Evolutionary conservation across 2,797 vertebrate species (phyloP).

Genomic region (Tokudaia muenninki): DNA sequence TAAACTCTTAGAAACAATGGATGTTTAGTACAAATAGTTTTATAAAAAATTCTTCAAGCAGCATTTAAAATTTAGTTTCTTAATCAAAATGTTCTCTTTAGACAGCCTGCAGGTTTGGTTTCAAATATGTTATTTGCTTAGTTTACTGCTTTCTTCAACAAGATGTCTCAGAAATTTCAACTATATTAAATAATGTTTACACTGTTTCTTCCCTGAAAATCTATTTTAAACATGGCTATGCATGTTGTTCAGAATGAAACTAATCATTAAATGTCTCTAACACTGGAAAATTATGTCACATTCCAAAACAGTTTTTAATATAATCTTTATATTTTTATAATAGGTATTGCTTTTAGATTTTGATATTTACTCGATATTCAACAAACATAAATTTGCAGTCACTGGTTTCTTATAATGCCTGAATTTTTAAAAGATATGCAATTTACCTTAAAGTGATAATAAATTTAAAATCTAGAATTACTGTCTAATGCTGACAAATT

Average conservation of each 20-base stretch:
- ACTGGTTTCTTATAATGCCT: background rate
- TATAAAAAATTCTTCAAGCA: background rate
- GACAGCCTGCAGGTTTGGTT: slow-evolving; percentile 3
- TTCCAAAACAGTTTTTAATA: background rate
- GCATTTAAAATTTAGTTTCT: slow-evolving; percentile 33
- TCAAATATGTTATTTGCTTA: background rate
- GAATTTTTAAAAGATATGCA: slow-evolving; percentile 31
- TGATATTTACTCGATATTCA: slow-evolving; percentile 2
- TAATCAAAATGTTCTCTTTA: background rate
- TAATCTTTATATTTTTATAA: background rate
- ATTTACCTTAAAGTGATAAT: slow-evolving; percentile 40
- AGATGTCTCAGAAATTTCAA: slow-evolving; percentile 54
- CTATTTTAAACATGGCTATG: background rate
- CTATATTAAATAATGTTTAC: background rate
- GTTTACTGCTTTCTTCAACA: background rate
- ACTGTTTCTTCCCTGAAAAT: background rate
- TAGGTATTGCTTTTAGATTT: background rate
- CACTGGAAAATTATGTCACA: background rate
- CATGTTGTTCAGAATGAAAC: background rate
- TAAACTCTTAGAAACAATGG: background rate
- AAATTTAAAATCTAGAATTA: slow-evolving; percentile 79
- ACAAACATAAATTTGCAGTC: slow-evolving; percentile 20
- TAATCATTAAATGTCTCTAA: background rate
- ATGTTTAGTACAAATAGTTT: background rate
- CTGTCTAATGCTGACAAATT: slow-evolving; percentile 67